Evolutionary conservation across 2,888 invertebrate genomes (phyloP), one percentile per base, ranked within the genome.

Genomic region (Cheiracanthium punctorium): DNA sequence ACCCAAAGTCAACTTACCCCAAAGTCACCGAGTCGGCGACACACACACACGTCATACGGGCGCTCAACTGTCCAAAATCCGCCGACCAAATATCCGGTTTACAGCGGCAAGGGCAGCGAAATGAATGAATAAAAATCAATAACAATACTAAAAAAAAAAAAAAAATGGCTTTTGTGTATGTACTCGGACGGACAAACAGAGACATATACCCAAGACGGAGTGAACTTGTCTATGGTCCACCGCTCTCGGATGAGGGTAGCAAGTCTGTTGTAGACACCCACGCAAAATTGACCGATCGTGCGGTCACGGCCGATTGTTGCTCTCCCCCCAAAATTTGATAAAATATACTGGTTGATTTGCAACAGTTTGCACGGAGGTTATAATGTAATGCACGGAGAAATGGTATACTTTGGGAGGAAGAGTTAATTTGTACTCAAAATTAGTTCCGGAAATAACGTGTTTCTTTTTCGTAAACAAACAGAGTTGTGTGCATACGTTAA

Each of bases 271-370:
- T 58, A 17, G 5, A 58, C 58, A 58, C 58, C 58, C 58, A 58
- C 58, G 58, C 58, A 58, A 24, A 58, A 58, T n/a, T 24, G 58
- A 24, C 24, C 58, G 4, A 58, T 58, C 58, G 24, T 58, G 58
- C 58, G 58, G 58, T 58, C 58, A 58, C 58, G 58, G 58, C 24
- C 58, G 58, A 58, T 58, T 58, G 24, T 58, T 58, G 58, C 58
- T 58, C 58, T 24, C 58, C 58, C 12, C 14, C 37, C n/a, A n/a
- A n/a, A n/a, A n/a, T n/a, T n/a, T n/a, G n/a, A n/a, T n/a, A n/a
- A n/a, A 37, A 4, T 37, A 37, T 7, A 37, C 10, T 37, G 37
- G 37, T 20, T 24, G 58, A 58, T 58, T 24, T 58, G 20, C 7
- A 24, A 48, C 4, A 4, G 24, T 58, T 37, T 48, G 17, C 10